Evolutionary conservation across 1,140 invertebrate species (phyloP).

Genomic region (Lineus longissimus): DNA sequence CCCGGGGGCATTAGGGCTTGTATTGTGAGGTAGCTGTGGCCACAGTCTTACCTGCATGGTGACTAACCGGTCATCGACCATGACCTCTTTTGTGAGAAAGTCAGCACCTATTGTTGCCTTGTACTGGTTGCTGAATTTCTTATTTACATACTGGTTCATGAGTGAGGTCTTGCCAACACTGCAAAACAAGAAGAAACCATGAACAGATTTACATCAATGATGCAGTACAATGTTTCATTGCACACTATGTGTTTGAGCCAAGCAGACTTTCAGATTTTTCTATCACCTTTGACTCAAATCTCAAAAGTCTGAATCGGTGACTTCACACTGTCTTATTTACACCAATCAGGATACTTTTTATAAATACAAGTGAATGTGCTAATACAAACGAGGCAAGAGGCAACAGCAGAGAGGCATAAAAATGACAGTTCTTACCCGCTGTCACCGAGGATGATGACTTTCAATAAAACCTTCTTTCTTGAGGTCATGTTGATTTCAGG

Average conservation of each 20-base stretch:
- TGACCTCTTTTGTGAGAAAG: slow-evolving; percentile 98
- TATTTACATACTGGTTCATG: slow-evolving; percentile 99
- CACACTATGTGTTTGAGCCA: neutral
- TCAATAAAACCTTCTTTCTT: slow-evolving; percentile 91
- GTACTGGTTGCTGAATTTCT: slow-evolving; percentile 99
- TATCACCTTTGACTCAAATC: too few species aligned
- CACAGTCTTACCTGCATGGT: slow-evolving; percentile 84
- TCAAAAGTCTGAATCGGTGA: too few species aligned
- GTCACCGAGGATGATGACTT: slow-evolving; percentile 97
- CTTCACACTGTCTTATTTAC: too few species aligned
- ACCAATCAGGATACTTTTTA: too few species aligned
- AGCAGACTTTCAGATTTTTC: too few species aligned
- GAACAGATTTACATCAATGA: neutral
- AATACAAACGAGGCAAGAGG: neutral
- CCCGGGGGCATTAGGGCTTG: neutral
- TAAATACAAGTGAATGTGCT: too few species aligned
- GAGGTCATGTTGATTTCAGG: slow-evolving; percentile 69
- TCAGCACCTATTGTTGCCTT: slow-evolving; percentile 99
- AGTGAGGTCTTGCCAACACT: slow-evolving; percentile 98
- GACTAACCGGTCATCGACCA: slow-evolving; percentile 95
- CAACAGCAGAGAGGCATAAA: too few species aligned
- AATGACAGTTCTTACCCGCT: slow-evolving; percentile 67
- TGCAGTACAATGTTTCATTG: neutral
- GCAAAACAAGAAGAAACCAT: slow-evolving; percentile 23
- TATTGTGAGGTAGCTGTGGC: neutral